Evolutionary conservation across 1,140 invertebrate genomes (phyloP).

Genomic region (Bactericera cockerelli): DNA sequence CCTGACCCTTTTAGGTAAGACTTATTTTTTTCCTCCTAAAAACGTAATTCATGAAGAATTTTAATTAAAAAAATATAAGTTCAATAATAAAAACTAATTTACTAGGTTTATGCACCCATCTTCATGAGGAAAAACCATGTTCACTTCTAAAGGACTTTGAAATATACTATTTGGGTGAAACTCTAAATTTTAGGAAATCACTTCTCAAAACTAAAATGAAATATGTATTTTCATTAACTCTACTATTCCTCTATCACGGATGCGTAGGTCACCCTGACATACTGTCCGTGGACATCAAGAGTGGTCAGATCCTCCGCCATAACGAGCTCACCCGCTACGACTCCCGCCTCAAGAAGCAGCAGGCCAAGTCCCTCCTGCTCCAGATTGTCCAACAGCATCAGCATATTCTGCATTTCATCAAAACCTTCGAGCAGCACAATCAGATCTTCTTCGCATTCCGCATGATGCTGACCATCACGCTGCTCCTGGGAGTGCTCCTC

Average conservation of each 20-base stretch:
- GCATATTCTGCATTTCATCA: neutral
- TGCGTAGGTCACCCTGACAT: neutral
- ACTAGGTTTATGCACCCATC: no score
- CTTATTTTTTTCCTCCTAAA: no score
- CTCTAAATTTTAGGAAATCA: no score
- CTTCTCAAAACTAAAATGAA: no score
- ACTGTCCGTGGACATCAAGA: neutral
- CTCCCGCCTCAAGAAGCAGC: neutral
- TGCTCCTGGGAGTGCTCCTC: neutral
- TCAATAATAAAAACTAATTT: no score
- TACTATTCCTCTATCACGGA: no score
- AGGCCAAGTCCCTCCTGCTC: neutral
- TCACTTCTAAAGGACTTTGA: no score
- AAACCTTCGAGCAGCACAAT: neutral
- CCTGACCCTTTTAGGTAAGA: neutral
- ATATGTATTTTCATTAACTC: no score
- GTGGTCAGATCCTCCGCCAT: neutral
- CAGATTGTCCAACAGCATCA: conserved; percentile 2
- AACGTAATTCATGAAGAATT: no score
- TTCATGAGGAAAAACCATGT: no score
- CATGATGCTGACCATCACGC: neutral
- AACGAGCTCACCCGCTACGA: neutral
- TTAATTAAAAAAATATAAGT: no score
- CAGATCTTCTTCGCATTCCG: conserved; percentile 4
- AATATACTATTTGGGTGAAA: no score